Percentiles rank a stretch among this genome's conserved stretches.
Evolutionary conservation across 1,140 invertebrate species (phyloP).

Genomic region (Aplysia californica): DNA sequence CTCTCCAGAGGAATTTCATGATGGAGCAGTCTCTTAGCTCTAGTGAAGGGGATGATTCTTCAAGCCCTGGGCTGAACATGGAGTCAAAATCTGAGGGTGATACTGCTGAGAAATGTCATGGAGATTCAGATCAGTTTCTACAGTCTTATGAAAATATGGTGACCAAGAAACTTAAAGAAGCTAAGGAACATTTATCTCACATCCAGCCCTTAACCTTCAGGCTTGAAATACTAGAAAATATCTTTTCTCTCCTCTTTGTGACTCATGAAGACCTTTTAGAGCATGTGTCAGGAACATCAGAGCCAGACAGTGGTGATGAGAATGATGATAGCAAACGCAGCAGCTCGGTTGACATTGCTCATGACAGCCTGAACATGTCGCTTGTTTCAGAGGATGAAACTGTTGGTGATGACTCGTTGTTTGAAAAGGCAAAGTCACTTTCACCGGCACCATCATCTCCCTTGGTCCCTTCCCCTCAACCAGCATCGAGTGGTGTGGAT

Average conservation of each 20-base stretch:
- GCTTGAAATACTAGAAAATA: constrained; percentile 68
- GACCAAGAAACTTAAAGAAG: constrained; percentile 45
- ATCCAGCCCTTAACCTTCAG: constrained; percentile 64
- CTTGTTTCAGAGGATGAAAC: constrained; percentile 35
- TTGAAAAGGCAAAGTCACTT: background rate
- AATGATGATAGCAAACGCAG: constrained; percentile 35
- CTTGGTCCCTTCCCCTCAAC: too few relatives aligned
- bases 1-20: constrained; percentile 18
- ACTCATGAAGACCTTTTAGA: constrained; percentile 60
- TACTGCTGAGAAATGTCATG: constrained; percentile 1
- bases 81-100: background rate
- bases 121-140: constrained; percentile 38
- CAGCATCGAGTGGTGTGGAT: too few relatives aligned
- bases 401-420: background rate
- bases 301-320: constrained; percentile 52
- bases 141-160: constrained; percentile 51
- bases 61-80: background rate
- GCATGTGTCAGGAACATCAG: constrained; percentile 40
- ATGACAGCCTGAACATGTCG: constrained; percentile 27
- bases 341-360: constrained; percentile 15
- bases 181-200: constrained; percentile 51
- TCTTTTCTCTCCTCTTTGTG: constrained; percentile 68
- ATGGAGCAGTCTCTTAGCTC: constrained; percentile 28
- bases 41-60: constrained; percentile 42
- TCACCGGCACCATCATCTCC: background rate